phyloP scores from a whole-genome alignment of 2,888 invertebrate species.

The Dolomedes plantarius region DNA sequence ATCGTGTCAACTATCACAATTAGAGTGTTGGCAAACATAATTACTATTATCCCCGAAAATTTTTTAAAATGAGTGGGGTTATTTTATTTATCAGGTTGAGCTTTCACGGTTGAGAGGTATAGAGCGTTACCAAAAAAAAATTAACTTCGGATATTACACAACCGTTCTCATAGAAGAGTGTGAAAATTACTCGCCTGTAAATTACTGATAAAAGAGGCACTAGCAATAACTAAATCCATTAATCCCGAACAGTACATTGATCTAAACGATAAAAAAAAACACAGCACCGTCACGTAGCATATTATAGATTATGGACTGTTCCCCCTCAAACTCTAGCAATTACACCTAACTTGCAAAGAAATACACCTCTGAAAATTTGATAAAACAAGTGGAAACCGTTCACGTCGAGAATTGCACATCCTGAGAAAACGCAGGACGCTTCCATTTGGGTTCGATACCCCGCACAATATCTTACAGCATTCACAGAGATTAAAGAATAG shows the following conservation, averaged over 20 bases:
- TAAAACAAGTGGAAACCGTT: constrained; percentile 14
- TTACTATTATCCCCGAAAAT: too few relatives aligned
- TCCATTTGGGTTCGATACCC: constrained; percentile 9
- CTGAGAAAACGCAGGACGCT: constrained; percentile 13
- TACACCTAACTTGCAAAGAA: constrained; percentile 14
- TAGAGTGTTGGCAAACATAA: too few relatives aligned
- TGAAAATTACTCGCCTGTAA: too few relatives aligned
- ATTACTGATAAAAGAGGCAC: too few relatives aligned
- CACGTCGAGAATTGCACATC: background rate
- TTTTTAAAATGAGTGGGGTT: too few relatives aligned
- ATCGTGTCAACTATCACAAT: too few relatives aligned
- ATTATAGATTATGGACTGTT: background rate
- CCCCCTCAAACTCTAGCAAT: background rate
- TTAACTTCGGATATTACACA: too few relatives aligned
- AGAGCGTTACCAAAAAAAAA: too few relatives aligned
- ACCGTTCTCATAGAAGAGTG: too few relatives aligned
- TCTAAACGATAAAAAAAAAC: background rate
- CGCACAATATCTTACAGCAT: constrained; percentile 10
- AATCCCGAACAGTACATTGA: background rate
- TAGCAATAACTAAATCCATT: constrained; percentile 4
- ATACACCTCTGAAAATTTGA: constrained; percentile 11
- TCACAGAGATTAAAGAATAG: constrained; percentile 13
- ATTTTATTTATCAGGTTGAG: too few relatives aligned
- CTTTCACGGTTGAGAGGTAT: too few relatives aligned
- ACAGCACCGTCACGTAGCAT: background rate